Base-by-base conservation (phyloP, 2,888 invertebrate species). In the Micropterix aruncella region DNA sequence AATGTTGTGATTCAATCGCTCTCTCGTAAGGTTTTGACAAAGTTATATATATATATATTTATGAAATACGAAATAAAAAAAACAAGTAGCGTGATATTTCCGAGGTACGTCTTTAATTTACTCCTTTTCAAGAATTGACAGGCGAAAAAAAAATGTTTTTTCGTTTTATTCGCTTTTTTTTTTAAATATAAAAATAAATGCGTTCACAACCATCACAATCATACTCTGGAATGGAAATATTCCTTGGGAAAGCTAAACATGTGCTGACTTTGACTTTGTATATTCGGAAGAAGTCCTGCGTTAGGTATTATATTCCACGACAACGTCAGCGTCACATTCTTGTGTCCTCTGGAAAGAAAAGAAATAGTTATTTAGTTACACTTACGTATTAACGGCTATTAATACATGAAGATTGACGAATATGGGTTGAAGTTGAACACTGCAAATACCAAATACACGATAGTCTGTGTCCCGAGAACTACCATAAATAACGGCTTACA, bases 281-380 rank as follows among this genome's bases (percentile, higher is more conserved):
- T 79, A 56, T 88, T 90, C 16, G 95, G 94, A 52, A 99, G 68
- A 44, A 93, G 75, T 38, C 99, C 99, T 50, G 97, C 95, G 67
- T 99, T 99, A 18, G 99, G 97, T 55, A 99, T 92, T 48, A 99
- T 91, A 66, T 99, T 99, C 92, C 93, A 97, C 0, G 92, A 90
- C 37, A 99, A 67, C n/a, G 85, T 87, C 46, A 99, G 69, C 1
- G 95, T 94, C 12, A 99, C 86, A 62, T 99, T 97, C 58, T 82
- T 80, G 67, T 97, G 93, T 46, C 81, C 90, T 60, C 91, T 92
- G 73, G 47, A 79, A 76, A 56, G 51, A 47, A 55, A 54, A 53
- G n/a, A n/a, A n/a, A n/a, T n/a, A n/a, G n/a, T n/a, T n/a, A n/a
- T n/a, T n/a, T n/a, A n/a, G n/a, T n/a, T n/a, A n/a, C n/a, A n/a